Percentiles rank a stretch among this genome's conserved stretches.
Conservation (phyloP, 2,888 invertebrate species). For the Drosophila quasianomalipes region DNA sequence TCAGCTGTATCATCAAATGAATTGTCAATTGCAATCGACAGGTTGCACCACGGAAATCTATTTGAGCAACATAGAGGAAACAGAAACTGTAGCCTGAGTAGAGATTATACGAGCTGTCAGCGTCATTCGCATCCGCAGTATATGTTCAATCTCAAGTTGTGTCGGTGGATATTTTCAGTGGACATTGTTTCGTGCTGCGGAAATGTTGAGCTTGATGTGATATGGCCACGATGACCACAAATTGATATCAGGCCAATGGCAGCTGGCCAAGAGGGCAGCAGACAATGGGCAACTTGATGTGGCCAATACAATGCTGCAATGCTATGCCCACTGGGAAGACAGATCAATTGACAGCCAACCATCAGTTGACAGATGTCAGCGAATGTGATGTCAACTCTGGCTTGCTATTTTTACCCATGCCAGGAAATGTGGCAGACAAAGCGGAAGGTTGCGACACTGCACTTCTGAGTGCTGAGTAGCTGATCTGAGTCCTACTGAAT, state of each 20-base stretch:
- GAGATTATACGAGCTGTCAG: constrained; percentile 65
- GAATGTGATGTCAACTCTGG: constrained; percentile 49
- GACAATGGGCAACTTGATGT: constrained; percentile 16
- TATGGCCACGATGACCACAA: constrained; percentile 65
- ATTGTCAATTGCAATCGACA: constrained; percentile 38
- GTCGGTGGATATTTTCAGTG: background rate
- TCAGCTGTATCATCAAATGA: constrained; percentile 27
- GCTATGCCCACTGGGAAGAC: constrained; percentile 7
- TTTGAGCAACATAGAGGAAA: constrained; percentile 10
- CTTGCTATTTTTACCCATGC: constrained; percentile 33
- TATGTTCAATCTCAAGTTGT: background rate
- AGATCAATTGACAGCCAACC: constrained; percentile 36
- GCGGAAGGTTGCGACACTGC: constrained; percentile 45
- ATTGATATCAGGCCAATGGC: constrained; percentile 54
- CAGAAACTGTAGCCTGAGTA: constrained; percentile 5
- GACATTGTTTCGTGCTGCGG: constrained; percentile 27
- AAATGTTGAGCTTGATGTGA: constrained; percentile 50
- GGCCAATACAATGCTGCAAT: constrained; percentile 18
- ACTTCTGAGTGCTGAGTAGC: constrained; percentile 15
- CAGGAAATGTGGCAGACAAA: constrained; percentile 40
- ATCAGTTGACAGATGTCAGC: constrained; percentile 32
- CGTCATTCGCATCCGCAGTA: constrained; percentile 35
- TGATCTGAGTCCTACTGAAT: constrained; percentile 1
- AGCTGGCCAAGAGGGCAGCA: constrained; percentile 26
- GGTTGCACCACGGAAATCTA: constrained; percentile 29